These are phyloP conservation scores for Bucco capensis DNA, from an alignment of 2,113 vertebrate genomes.

Conservation along the genomic window DNA sequence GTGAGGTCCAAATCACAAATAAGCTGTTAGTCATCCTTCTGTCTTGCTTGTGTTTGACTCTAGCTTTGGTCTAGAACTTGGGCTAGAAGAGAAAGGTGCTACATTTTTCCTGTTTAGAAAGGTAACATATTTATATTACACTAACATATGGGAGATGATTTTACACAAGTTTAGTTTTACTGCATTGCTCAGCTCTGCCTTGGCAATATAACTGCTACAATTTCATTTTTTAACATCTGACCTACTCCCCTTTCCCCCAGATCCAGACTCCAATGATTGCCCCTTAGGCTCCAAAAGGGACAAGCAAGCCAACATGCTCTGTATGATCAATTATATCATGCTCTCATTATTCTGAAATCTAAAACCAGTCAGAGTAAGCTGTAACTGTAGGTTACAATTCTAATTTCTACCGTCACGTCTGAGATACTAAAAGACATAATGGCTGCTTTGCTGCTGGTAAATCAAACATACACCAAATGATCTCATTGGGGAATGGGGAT, in stretches of 20 bases:
- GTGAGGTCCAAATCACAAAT: neutral
- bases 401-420: neutral
- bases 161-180: neutral
- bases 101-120: neutral
- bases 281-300: neutral
- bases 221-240: neutral
- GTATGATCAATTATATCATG: neutral
- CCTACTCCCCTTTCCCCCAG: neutral
- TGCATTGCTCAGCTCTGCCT: neutral
- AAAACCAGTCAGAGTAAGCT: neutral
- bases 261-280: neutral
- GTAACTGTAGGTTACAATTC: neutral
- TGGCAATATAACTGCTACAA: neutral
- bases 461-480: neutral
- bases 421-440: neutral
- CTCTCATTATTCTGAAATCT: neutral
- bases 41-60: neutral
- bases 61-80: neutral
- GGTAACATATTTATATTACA: neutral
- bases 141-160: neutral
- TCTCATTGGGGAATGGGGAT: neutral
- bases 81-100: neutral
- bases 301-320: neutral
- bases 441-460: neutral
- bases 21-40: neutral